These are phyloP conservation scores for Drosophila serrata DNA, from an alignment of 1,140 invertebrate genomes.

Conservation along the genomic window DNA sequence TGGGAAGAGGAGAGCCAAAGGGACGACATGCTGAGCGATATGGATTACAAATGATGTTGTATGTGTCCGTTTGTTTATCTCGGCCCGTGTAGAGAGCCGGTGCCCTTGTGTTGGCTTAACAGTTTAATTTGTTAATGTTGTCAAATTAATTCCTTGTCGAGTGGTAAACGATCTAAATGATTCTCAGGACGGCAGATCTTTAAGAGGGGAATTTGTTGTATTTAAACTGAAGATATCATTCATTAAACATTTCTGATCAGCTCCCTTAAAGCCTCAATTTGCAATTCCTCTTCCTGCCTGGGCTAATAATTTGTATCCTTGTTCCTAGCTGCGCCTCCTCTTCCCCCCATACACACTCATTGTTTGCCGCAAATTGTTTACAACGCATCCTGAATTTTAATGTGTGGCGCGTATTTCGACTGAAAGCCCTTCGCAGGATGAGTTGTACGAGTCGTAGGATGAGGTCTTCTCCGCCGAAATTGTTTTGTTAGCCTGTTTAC, in stretches of 20 bases:
- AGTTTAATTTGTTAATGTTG: constrained; percentile 85
- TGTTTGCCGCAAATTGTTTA: constrained; percentile 61
- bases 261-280: neutral
- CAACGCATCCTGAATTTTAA: constrained; percentile 78
- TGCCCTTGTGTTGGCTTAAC: constrained; percentile 64
- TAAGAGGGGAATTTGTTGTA: neutral
- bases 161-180: constrained; percentile 44
- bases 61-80: constrained; percentile 60
- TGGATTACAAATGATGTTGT: constrained; percentile 85
- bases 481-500: constrained; percentile 65
- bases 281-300: neutral
- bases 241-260: too few species aligned
- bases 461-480: constrained; percentile 39
- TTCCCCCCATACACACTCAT: neutral
- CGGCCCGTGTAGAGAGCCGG: constrained; percentile 19
- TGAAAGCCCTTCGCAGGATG: constrained; percentile 6
- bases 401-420: constrained; percentile 40
- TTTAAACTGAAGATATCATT: neutral
- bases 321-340: neutral
- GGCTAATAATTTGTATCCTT: constrained; percentile 10
- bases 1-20: constrained; percentile 26
- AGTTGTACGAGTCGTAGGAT: constrained; percentile 9
- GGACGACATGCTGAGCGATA: constrained; percentile 82
- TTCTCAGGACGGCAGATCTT: constrained; percentile 18
- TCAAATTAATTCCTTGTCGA: constrained; percentile 84